These are phyloP conservation scores for Rhadinocentrus ornatus DNA, from an alignment of 2,797 vertebrate genomes.

Conservation along the genomic window DNA sequence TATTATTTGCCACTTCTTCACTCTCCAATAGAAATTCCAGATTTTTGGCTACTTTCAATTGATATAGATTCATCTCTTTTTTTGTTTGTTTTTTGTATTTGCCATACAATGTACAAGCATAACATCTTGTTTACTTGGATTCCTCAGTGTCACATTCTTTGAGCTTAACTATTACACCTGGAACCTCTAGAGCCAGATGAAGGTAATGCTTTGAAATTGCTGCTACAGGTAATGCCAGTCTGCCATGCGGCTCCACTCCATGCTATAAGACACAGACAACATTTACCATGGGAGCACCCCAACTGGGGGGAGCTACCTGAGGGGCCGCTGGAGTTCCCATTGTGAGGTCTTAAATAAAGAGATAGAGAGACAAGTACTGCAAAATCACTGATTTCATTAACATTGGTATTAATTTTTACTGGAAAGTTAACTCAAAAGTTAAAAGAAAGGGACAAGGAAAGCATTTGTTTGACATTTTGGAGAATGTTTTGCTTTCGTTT, in stretches of 20 bases:
- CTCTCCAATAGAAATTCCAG: conserved; percentile 62
- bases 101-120: background rate
- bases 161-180: conserved; percentile 26
- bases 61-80: background rate
- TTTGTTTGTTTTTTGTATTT: background rate
- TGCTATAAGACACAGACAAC: conserved; percentile 84
- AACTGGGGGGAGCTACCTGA: conserved; percentile 96
- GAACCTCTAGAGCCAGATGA: conserved; percentile 69
- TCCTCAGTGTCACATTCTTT: background rate
- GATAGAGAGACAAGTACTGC: conserved; percentile 40
- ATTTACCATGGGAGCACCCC: conserved; percentile 96
- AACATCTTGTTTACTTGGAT: background rate
- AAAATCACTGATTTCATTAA: conserved; percentile 46
- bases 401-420: background rate
- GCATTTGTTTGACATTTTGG: conserved; percentile 18
- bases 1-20: conserved; percentile 56
- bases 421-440: background rate
- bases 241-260: conserved; percentile 82
- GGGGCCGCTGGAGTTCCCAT: conserved; percentile 90
- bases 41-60: background rate
- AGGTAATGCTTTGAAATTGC: conserved; percentile 55
- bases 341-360: conserved; percentile 84
- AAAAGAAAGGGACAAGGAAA: background rate
- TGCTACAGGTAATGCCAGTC: conserved; percentile 62
- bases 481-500: background rate